Conservation (phyloP, 2,113 vertebrate genomes). For the Oryzias curvinotus region DNA sequence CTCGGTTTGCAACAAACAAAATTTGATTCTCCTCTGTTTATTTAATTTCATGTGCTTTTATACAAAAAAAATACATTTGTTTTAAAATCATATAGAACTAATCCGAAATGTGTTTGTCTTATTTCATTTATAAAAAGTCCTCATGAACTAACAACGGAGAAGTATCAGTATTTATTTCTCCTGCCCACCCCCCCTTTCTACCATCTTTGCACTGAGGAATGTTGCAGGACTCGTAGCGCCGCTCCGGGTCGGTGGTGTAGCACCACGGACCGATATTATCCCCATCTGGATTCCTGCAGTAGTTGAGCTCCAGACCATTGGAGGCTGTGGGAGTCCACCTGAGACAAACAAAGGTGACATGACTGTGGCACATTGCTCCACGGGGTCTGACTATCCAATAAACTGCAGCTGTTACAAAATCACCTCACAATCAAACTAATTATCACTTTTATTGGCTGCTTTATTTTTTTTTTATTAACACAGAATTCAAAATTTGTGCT, state of each 20-base stretch:
- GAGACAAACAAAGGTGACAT: slow-evolving; percentile 6
- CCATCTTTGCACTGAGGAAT: slow-evolving; percentile 89
- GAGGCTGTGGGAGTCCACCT: slow-evolving; percentile 83
- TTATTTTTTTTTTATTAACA: no score
- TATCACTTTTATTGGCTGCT: no score
- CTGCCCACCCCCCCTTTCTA: slow-evolving; percentile 35
- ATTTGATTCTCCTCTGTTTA: no score
- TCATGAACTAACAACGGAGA: no score
- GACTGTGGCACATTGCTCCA: neutral
- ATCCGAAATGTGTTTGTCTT: no score
- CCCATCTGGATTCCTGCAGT: slow-evolving; percentile 91
- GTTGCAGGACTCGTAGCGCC: slow-evolving; percentile 87
- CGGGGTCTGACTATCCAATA: neutral
- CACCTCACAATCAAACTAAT: no score
- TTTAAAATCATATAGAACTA: no score
- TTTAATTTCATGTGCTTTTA: no score
- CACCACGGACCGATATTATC: slow-evolving; percentile 93
- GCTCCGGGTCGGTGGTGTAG: slow-evolving; percentile 83
- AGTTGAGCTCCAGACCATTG: slow-evolving; percentile 92
- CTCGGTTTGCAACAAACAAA: no score
- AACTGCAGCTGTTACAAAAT: neutral
- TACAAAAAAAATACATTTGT: no score
- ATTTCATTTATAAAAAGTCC: no score
- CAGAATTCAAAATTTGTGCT: no score
- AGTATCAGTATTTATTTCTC: neutral